phyloP scores from a whole-genome alignment of 64 coral and sea anemone genomes.

The Montipora sp. region DNA sequence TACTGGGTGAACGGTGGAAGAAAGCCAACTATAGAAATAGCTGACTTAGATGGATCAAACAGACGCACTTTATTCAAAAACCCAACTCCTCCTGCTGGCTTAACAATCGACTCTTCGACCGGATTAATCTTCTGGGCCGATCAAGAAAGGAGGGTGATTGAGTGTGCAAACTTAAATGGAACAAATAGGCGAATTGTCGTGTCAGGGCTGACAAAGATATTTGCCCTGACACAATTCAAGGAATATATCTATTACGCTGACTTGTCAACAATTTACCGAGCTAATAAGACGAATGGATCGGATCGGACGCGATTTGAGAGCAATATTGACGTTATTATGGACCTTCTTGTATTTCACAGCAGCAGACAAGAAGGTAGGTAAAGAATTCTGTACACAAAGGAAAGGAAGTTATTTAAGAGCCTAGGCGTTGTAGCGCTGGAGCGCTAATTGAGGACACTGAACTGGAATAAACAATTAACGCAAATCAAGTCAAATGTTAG shows the following conservation, averaged over 20 bases:
- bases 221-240: slow-evolving; percentile 75
- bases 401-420: too few relatives aligned
- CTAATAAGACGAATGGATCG: slow-evolving; percentile 89
- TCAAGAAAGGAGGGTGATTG: slow-evolving; percentile 71
- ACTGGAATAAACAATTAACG: too few relatives aligned
- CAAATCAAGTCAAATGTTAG: too few relatives aligned
- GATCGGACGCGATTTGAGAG: slow-evolving; percentile 73
- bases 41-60: slow-evolving; percentile 90
- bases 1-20: slow-evolving; percentile 84
- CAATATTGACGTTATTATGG: slow-evolving; percentile 76
- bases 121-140: slow-evolving; percentile 88
- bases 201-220: slow-evolving; percentile 11
- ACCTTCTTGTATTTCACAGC: slow-evolving; percentile 87
- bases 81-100: slow-evolving; percentile 64
- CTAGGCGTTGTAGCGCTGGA: too few relatives aligned
- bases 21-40: slow-evolving; percentile 73
- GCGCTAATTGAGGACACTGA: too few relatives aligned
- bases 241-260: slow-evolving; percentile 96
- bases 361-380: slow-evolving; percentile 80
- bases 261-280: slow-evolving; percentile 82
- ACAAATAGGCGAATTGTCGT: too few relatives aligned
- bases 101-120: slow-evolving; percentile 85
- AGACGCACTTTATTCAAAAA: slow-evolving; percentile 59
- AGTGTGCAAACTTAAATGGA: slow-evolving; percentile 79
- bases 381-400: too few relatives aligned